phyloP scores from a whole-genome alignment of 37 sponge, comb jelly and placozoan species.

The Agelas oroides region DNA sequence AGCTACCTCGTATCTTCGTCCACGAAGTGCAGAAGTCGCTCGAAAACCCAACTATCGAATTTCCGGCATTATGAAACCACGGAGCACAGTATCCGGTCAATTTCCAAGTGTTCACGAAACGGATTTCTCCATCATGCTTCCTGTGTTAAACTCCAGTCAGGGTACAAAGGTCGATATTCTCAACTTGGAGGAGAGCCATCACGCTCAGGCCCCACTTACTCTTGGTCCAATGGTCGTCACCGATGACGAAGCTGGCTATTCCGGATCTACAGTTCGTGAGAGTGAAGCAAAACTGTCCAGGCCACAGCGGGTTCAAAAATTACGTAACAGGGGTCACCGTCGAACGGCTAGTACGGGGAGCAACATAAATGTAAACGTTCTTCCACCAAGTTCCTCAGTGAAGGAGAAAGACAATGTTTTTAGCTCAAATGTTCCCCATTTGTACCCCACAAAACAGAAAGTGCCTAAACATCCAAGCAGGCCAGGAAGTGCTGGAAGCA shows the following conservation, averaged over 20 bases:
- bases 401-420: background rate
- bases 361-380: background rate
- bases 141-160: background rate
- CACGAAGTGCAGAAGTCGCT: constrained; percentile 39
- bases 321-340: constrained; percentile 21
- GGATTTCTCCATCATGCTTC: constrained; percentile 30
- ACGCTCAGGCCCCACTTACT: background rate
- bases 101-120: background rate
- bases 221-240: constrained; percentile 61
- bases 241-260: constrained; percentile 40
- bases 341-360: constrained; percentile 63
- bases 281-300: background rate
- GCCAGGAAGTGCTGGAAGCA: constrained; percentile 54
- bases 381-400: background rate
- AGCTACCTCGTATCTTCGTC: background rate
- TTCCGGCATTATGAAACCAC: constrained; percentile 2
- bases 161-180: constrained; percentile 43
- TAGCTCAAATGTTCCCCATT: background rate
- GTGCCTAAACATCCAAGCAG: background rate
- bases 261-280: background rate
- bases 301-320: constrained; percentile 13
- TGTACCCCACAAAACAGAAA: background rate
- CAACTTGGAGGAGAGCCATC: constrained; percentile 30
- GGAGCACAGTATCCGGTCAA: background rate
- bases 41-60: constrained; percentile 44